Base-by-base conservation (phyloP, 2,888 invertebrate genomes). In the Doris montereyensis region DNA sequence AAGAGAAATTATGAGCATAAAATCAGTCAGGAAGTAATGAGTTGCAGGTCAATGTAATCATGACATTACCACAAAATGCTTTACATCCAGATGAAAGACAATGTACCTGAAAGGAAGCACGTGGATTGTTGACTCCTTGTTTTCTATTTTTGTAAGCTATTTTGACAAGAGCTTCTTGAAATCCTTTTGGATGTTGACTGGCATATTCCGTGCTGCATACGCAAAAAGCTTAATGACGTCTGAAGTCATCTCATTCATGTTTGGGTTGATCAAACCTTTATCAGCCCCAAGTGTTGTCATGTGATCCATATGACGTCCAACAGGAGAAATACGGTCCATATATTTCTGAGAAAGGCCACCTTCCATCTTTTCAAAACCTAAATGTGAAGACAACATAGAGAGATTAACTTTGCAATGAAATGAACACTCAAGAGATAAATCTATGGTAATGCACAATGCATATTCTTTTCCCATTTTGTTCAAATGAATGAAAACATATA, bases 301-400 rank as follows among this genome's bases (percentile, higher is more conserved):
- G 83, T 88, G 88, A 35, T 88, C 85, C 84, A 88, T 87, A 81
- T 90, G 90, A 21, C 84, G 83, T 52, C 81, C 84, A 0, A 88
- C 87, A 2, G 90, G 89, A 2, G 88, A 87, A 2, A 82, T 83
- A 58, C 87, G 85, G 71, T 90, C 89, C 35, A 83, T 84, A 81
- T 89, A 90, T 24, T 85, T 83, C 75, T 86, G 86, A 5, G 88
- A 87, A 26, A 90, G 73, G n/a, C 89, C 89, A 52, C 84, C 75
- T 67, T 89, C 89, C 89, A 88, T 89, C 77, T 89, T 88, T 81
- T 89, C 89, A 87, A 89, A 89, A 24, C 89, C 89, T 88, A 71
- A 1, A 81, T 68, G n/a, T n/a, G n/a, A n/a, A n/a, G n/a, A n/a
- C n/a, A n/a, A n/a, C n/a, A n/a, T n/a, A n/a, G n/a, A n/a, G n/a